Evolutionary conservation across 2,797 vertebrate species (phyloP), one percentile per base, ranked within the genome.

Genomic region (Helostoma temminkii): DNA sequence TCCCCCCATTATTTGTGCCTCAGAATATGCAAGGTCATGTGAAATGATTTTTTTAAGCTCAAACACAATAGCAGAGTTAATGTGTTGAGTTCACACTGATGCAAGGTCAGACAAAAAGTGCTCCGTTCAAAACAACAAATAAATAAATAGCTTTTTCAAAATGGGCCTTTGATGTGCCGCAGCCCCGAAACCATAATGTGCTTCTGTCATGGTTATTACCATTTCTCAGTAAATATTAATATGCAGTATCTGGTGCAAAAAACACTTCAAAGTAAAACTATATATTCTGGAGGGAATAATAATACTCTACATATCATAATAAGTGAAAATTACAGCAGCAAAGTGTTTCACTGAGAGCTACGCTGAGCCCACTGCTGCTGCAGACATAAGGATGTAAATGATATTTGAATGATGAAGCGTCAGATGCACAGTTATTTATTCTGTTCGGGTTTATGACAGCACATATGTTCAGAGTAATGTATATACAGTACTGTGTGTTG

Each of bases 141-240:
- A 80, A 76, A 87, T 76, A 88, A 87, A 86, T 80, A 75, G 60
- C 58, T 76, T 80, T 60, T 80, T 72, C 62, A 69, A 81, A 42
- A 71, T 6, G 0, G 43, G 32, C 45, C 76, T 88, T 88, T 91
- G 76, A 87, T 86, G 87, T 88, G 74, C 62, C 6, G 49, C 66
- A 74, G 73, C 80, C 76, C 61, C 28, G 11, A 6, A 81, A 78
- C 67, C 26, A 22, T 54, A 80, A 77, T 47, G 66, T 65, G 70
- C 22, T 75, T 48, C 71, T 21, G 75, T 78, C 80, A 80, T 26
- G n/a, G 71, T 62, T 80, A 76, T 78, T 72, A 72, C 47, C 46
- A 34, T 62, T 69, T 64, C 55, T 61, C 19, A 39, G 58, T 26
- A 84, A 82, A 82, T 84, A 85, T 81, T 80, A 82, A 83, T 74